A percentile compares a stretch with the other conserved stretches of the same genome.
Conservation (phyloP, 2,888 invertebrate species). For the Ochropacha duplaris region DNA sequence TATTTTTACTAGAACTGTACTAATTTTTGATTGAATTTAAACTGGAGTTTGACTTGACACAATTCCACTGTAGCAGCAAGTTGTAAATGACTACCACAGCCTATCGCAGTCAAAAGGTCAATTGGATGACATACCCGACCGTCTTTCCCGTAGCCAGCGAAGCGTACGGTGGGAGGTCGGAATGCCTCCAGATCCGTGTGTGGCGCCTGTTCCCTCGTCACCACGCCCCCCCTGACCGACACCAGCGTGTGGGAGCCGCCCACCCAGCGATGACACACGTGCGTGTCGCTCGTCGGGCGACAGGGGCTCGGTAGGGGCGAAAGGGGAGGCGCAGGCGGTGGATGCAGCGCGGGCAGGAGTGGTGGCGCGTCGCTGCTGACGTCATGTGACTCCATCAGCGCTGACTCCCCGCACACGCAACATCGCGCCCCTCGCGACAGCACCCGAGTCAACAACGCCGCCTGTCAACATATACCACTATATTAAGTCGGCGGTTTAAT, state of each 20-base stretch:
- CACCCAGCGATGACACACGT: constrained; percentile 57
- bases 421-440: constrained; percentile 48
- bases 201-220: constrained; percentile 28
- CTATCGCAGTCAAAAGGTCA: too few species aligned
- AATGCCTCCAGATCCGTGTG: neutral
- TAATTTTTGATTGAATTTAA: too few species aligned
- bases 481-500: too few species aligned
- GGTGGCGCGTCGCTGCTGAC: constrained; percentile 24
- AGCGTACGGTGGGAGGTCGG: constrained; percentile 36
- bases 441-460: constrained; percentile 57
- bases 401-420: constrained; percentile 48
- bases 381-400: constrained; percentile 45
- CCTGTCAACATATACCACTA: constrained; percentile 36
- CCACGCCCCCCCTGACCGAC: constrained; percentile 14
- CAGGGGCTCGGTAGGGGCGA: neutral
- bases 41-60: too few species aligned
- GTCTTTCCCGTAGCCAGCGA: constrained; percentile 51
- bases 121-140: constrained; percentile 45
- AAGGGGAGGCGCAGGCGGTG: constrained; percentile 16
- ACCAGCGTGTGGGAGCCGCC: constrained; percentile 65
- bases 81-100: too few species aligned
- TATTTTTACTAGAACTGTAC: too few species aligned
- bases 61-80: too few species aligned
- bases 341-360: constrained; percentile 41
- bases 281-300: constrained; percentile 19